Conservation (phyloP, 2,113 vertebrate genomes). For the Microtus pennsylvanicus region DNA sequence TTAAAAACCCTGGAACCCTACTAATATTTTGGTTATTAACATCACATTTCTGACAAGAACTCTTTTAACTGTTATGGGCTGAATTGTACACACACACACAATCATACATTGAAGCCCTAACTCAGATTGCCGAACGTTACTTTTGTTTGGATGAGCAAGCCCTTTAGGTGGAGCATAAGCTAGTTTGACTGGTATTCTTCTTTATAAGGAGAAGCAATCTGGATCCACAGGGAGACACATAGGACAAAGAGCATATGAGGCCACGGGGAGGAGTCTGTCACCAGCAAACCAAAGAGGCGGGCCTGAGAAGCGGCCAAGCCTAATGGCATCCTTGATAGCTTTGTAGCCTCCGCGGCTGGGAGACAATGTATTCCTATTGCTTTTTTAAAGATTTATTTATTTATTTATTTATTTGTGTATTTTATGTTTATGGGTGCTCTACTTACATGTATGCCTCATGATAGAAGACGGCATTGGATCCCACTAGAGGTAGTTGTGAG, state of each 20-base stretch:
- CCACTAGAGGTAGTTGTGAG: not conserved
- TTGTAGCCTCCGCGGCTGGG: not conserved
- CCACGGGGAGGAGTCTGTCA: not conserved
- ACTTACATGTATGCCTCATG: not conserved
- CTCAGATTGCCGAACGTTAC: not conserved
- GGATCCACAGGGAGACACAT: not conserved
- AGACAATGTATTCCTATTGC: not conserved
- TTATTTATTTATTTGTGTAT: not conserved
- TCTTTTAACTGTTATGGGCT: not conserved
- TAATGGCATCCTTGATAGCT: not conserved
- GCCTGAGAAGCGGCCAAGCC: not conserved
- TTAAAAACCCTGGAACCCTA: not conserved
- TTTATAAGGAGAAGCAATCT: not conserved
- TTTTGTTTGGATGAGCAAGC: not conserved
- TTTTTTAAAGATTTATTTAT: not conserved
- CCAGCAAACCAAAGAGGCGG: not conserved
- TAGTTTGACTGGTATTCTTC: not conserved
- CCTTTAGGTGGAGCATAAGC: not conserved
- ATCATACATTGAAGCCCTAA: not conserved
- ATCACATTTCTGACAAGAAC: not conserved
- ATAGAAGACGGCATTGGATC: not conserved
- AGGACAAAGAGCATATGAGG: not conserved
- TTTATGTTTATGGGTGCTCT: not conserved
- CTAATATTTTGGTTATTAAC: not conserved
- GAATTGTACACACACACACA: not conserved